Evolutionary conservation across 2,113 vertebrate genomes (phyloP).

Genomic region (Phocoena phocoena): DNA sequence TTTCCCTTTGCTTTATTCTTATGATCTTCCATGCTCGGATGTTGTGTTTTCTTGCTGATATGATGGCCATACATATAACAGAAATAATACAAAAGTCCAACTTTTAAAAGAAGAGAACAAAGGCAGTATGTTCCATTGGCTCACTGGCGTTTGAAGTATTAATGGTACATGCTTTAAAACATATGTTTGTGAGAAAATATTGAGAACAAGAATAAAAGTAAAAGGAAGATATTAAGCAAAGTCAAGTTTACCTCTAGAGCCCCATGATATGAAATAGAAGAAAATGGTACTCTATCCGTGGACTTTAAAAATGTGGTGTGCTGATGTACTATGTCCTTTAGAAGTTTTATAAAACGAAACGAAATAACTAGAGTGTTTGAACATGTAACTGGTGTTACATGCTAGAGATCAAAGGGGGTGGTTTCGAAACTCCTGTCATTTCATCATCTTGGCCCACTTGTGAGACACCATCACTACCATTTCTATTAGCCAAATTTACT

Average conservation of each 20-base stretch:
- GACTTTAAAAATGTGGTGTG: constrained; percentile 44
- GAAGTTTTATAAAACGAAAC: constrained; percentile 74
- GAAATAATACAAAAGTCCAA: neutral
- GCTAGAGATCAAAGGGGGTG: constrained; percentile 63
- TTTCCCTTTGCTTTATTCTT: neutral
- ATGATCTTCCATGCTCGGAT: neutral
- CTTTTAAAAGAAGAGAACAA: constrained; percentile 32
- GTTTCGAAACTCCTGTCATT: constrained; percentile 33
- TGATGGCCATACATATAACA: neutral
- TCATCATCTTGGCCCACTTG: neutral
- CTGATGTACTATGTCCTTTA: constrained; percentile 67
- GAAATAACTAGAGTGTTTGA: constrained; percentile 60
- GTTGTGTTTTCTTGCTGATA: neutral
- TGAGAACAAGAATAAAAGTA: constrained; percentile 26
- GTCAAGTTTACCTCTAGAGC: neutral
- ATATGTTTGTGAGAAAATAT: constrained; percentile 1
- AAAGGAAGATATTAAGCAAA: neutral
- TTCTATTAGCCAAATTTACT: constrained; percentile 73
- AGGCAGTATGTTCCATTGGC: neutral
- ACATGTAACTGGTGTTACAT: neutral
- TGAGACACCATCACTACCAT: neutral
- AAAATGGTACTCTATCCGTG: constrained; percentile 42
- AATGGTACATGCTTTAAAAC: constrained; percentile 24
- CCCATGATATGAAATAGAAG: constrained; percentile 48
- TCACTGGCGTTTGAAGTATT: constrained; percentile 41